Base-by-base conservation (phyloP, 2,888 invertebrate species). In the Nezara viridula region DNA sequence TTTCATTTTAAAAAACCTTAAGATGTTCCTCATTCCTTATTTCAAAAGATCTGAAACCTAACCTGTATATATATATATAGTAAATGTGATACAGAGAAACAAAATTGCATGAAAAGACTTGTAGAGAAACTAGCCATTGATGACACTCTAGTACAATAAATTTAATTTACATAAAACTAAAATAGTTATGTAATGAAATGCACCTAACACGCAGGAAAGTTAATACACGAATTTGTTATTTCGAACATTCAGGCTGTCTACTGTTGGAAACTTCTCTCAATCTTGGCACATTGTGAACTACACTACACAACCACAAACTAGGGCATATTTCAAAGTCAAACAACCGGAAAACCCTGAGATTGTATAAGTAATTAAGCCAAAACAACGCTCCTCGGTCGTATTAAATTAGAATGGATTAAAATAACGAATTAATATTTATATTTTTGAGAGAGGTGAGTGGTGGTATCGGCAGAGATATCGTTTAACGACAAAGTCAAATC, bases 251-350 rank as follows among this genome's bases (percentile, higher is more conserved):
- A 66, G 66, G 16, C 10, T 2, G 32, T 32, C 32, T 19, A 32
- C 32, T 32, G 2, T 9, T 14, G 27, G 32, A 5, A 66, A 66
- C 32, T 66, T 66, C 66, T 37, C 66, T 32, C 66, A 66, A 66
- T 66, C 66, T 66, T 66, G 32, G 32, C 32, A 37, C 32, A 66
- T 32, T 66, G 66, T 66, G 66, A 66, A 66, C 66, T 32, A 66
- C 32, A 66, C 14, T 32, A 66, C 32, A 66, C 32, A 66, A 66
- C 66, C 66, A 1, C 81, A 44, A 44, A 81, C 81, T 44, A 44
- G 81, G 81, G n/a, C 81, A 9, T 81, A 81, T 81, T 81, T 81
- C 81, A 81, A 81, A 81, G 81, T 81, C 81, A 81, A 81, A 40
- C 40, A 81, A 24, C 81, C 44, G 40, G 44, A 81, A 66, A 66